phyloP scores from a whole-genome alignment of 2,888 invertebrate genomes.

The Hanleya hanleyi region DNA sequence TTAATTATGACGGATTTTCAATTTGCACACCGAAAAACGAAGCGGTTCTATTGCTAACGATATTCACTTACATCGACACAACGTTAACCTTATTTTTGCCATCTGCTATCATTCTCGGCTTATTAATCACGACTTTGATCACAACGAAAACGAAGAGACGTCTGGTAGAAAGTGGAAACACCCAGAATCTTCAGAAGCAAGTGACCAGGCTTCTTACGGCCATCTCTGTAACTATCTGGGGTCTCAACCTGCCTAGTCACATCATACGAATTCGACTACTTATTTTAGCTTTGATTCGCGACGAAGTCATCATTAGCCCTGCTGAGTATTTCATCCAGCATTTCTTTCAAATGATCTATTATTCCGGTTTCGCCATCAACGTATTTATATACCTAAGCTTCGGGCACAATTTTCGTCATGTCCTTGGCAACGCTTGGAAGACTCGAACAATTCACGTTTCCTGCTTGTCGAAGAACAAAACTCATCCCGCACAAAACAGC shows the following conservation, averaged over 20 bases:
- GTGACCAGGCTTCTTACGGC: constrained; percentile 47
- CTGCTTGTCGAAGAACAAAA: neutral
- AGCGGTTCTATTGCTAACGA: constrained; percentile 29
- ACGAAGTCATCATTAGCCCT: constrained; percentile 10
- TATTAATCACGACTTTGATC: constrained; percentile 37
- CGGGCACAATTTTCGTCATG: neutral
- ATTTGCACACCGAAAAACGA: constrained; percentile 24
- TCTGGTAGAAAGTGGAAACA: constrained; percentile 7
- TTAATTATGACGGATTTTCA: constrained; percentile 13
- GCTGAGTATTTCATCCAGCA: constrained; percentile 4
- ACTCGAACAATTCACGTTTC: neutral
- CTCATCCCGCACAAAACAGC: neutral
- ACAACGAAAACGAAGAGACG: constrained; percentile 24
- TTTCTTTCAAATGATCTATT: neutral
- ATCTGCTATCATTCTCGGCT: constrained; percentile 31
- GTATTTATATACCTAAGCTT: neutral
- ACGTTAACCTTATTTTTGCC: constrained; percentile 45
- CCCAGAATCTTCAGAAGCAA: constrained; percentile 35
- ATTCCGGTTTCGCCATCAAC: neutral
- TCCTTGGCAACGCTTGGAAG: neutral
- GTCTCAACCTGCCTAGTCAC: constrained; percentile 52
- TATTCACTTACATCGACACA: constrained; percentile 44
- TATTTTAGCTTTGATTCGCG: constrained; percentile 18
- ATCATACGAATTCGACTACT: constrained; percentile 41
- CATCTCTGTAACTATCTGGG: constrained; percentile 46